Evolutionary conservation across 2,797 vertebrate genomes (phyloP), one percentile per base, ranked within the genome.

Genomic region (Australoheros facetus): DNA sequence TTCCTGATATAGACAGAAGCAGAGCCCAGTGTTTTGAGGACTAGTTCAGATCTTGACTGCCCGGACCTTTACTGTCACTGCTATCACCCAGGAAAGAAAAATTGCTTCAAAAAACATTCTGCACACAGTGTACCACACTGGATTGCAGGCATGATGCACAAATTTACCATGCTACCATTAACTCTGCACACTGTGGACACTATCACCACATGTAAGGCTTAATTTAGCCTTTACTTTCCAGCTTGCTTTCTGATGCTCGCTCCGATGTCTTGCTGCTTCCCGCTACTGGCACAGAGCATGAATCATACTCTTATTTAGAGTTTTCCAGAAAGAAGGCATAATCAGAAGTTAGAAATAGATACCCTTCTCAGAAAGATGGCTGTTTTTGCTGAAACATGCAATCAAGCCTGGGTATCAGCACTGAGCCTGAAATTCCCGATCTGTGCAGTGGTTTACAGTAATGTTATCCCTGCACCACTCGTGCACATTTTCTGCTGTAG

Each of bases 381-480:
- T 54, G 30, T 51, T 51, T 59, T 71, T 51, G 17, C 13, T 75
- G 37, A 32, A 59, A n/a, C 5, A 10, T 42, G 17, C 54, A 74
- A 13, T 42, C 48, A 58, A 81, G 37, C 19, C 37, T 45, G 12
- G 28, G 4, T 48, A 48, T 34, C 13, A 19, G 26, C 13, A 54
- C 13, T 7, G 7, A 51, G 3, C 56, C 39, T 45, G 0, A 3
- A 79, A 77, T 58, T 8, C 4, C 14, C 66, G 11, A 75, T 58
- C 59, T 71, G 59, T 78, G 79, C 71, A 77, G 42, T 16, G 9
- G 32, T 69, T 28, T 19, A 48, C 14, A 53, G 34, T 21, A 21
- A n/a, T 71, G 80, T 56, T 16, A 76, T 77, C 76, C 56, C 45
- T 59, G 28, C 5, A 57, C 54, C 30, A 32, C 11, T 16, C n/a